phyloP scores from a whole-genome alignment of 1,140 invertebrate species.

The Lucilia cuprina region DNA sequence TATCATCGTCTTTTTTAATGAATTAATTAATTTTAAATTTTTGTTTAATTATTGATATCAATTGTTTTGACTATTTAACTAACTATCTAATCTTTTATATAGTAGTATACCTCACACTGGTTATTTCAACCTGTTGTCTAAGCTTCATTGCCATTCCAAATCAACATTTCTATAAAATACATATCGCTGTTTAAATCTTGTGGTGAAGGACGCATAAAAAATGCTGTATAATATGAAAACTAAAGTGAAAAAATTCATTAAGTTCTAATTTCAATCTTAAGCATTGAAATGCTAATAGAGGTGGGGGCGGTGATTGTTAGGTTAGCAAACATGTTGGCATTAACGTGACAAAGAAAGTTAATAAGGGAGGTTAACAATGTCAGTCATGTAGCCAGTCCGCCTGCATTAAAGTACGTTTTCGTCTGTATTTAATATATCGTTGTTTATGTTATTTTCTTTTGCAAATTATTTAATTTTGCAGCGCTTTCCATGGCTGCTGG shows the following conservation, averaged over 20 bases:
- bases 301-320: neutral
- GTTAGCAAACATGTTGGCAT: constrained; percentile 29
- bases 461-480: neutral
- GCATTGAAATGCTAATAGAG: constrained; percentile 24
- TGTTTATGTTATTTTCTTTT: neutral
- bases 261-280: constrained; percentile 21
- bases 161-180: neutral
- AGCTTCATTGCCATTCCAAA: neutral
- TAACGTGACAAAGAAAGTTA: constrained; percentile 33
- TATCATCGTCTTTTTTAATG: too few species aligned
- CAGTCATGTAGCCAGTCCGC: constrained; percentile 12
- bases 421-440: neutral
- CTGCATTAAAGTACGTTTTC: neutral
- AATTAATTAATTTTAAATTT: too few species aligned
- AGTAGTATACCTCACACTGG: too few species aligned
- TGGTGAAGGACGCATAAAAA: neutral
- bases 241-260: constrained; percentile 6
- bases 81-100: too few species aligned
- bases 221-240: neutral
- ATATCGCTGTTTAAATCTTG: neutral
- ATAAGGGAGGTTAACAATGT: constrained; percentile 33
- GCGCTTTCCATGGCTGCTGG: constrained; percentile 6
- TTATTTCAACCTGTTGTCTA: neutral
- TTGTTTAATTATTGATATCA: too few species aligned
- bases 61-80: too few species aligned